phyloP scores from a whole-genome alignment of 1,140 invertebrate species.

The Drosophila varians region DNA sequence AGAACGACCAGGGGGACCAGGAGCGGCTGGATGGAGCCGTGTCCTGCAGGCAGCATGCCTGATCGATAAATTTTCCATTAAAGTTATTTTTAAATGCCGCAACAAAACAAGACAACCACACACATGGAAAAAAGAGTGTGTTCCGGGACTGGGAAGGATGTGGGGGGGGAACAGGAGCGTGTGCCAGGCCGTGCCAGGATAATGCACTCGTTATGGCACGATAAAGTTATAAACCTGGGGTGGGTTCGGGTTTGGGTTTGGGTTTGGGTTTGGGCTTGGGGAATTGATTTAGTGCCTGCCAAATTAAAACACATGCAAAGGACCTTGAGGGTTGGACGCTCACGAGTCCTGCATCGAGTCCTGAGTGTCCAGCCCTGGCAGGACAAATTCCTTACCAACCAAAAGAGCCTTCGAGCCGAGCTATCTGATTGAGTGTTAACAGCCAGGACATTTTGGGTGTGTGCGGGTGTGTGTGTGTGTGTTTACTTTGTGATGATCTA shows the following conservation, averaged over 20 bases:
- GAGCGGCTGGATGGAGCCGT: neutral
- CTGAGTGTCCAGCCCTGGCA: neutral
- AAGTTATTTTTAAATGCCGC: constrained; percentile 83
- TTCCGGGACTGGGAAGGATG: neutral
- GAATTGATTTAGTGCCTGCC: constrained; percentile 74
- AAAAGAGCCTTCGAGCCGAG: constrained; percentile 37
- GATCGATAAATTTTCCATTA: constrained; percentile 83
- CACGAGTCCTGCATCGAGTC: neutral
- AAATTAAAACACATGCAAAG: constrained; percentile 57
- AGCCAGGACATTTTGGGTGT: constrained; percentile 24
- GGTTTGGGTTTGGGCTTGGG: neutral
- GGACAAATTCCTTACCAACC: neutral
- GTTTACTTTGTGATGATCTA: constrained; percentile 72
- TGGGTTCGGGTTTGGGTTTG: constrained; percentile 8
- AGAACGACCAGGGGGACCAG: constrained; percentile 1
- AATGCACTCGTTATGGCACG: constrained; percentile 79
- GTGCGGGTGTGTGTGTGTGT: constrained; percentile 28
- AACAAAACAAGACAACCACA: constrained; percentile 53
- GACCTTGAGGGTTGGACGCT: neutral
- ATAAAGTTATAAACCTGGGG: constrained; percentile 80
- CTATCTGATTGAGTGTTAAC: constrained; percentile 83
- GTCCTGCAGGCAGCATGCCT: constrained; percentile 20
- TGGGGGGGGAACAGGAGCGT: constrained; percentile 38
- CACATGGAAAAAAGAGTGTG: neutral
- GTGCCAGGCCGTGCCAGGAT: constrained; percentile 76